These are phyloP conservation scores for Procambarus clarkii DNA, from an alignment of 1,140 invertebrate species.

Conservation along the genomic window DNA sequence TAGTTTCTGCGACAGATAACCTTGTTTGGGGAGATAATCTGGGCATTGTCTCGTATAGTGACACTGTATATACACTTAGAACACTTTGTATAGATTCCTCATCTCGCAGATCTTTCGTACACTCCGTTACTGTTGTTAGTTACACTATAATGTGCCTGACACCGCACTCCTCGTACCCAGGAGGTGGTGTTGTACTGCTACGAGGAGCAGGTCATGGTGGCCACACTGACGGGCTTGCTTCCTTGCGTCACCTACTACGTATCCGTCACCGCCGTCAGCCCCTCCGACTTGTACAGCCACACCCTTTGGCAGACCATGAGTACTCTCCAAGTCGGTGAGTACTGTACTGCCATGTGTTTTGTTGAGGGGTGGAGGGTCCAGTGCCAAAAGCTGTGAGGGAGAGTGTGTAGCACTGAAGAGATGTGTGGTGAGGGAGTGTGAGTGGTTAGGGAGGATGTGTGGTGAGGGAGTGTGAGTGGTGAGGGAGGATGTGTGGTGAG, in stretches of 20 bases:
- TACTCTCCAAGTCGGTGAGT: constrained; percentile 24
- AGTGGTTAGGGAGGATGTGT: too few species aligned
- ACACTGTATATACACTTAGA: too few species aligned
- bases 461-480: too few species aligned
- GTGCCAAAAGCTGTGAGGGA: too few species aligned
- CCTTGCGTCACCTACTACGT: constrained; percentile 26
- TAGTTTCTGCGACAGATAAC: too few species aligned
- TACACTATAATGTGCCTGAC: not conserved
- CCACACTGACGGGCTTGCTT: not conserved
- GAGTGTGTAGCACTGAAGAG: too few species aligned
- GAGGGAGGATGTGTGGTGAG: too few species aligned
- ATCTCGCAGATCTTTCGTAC: not conserved
- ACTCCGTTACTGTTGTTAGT: not conserved
- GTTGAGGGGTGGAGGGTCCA: too few species aligned
- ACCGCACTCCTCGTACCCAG: not conserved
- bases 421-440: too few species aligned
- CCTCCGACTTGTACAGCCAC: not conserved
- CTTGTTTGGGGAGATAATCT: too few species aligned
- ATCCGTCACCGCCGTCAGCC: constrained; percentile 29
- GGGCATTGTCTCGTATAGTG: too few species aligned
- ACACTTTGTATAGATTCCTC: too few species aligned
- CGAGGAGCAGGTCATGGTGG: not conserved
- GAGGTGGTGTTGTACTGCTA: not conserved
- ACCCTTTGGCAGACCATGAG: not conserved
- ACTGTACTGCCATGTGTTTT: not conserved